These are phyloP conservation scores for Macrotrachela quadricornifera DNA, from an alignment of 1,140 invertebrate species.

Conservation along the genomic window DNA sequence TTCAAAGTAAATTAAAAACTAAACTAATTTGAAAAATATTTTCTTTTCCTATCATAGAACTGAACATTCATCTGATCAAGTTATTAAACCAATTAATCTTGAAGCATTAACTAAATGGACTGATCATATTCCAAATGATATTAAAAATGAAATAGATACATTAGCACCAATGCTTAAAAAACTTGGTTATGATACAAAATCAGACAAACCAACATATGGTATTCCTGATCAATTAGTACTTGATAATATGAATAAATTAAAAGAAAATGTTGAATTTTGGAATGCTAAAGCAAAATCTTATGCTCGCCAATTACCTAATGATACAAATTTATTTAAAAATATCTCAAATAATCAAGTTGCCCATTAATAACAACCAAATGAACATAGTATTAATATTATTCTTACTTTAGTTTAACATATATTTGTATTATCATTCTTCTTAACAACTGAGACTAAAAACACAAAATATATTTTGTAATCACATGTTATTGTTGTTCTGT, in stretches of 20 bases:
- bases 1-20: constrained; percentile 48
- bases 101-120: constrained; percentile 93
- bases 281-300: constrained; percentile 20
- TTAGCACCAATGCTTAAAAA: constrained; percentile 70
- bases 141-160: constrained; percentile 63
- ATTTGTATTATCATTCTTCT: too few species aligned
- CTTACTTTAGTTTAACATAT: too few species aligned
- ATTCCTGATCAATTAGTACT: constrained; percentile 58
- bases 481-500: too few species aligned
- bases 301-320: not conserved
- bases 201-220: constrained; percentile 77
- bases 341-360: too few species aligned
- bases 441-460: too few species aligned
- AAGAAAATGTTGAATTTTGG: constrained; percentile 31
- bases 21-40: not conserved
- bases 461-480: too few species aligned
- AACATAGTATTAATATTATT: too few species aligned
- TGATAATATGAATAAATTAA: constrained; percentile 48
- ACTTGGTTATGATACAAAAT: constrained; percentile 75
- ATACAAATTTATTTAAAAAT: not conserved
- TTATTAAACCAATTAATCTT: constrained; percentile 87
- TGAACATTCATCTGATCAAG: constrained; percentile 90
- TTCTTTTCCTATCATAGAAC: constrained; percentile 41
- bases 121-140: constrained; percentile 66
- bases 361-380: too few species aligned